These are phyloP conservation scores for Agrotis segetum DNA, from an alignment of 2,888 invertebrate species.

Conservation along the genomic window DNA sequence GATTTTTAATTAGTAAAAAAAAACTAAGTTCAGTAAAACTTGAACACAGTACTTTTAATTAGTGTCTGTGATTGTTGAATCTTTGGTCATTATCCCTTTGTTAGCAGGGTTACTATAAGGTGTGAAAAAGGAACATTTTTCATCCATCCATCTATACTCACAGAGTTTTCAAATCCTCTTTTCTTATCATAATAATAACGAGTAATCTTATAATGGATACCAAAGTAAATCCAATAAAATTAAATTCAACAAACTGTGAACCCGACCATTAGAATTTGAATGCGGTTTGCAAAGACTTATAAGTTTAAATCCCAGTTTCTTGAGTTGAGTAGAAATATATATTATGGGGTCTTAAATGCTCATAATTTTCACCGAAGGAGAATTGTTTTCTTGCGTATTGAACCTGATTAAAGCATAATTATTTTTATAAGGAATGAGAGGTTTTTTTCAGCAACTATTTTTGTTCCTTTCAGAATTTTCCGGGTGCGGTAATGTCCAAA, in stretches of 20 bases:
- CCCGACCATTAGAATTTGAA: conserved; percentile 13
- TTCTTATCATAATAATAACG: background rate
- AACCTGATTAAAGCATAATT: background rate
- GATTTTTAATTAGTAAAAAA: conserved; percentile 62
- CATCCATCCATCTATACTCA: too few relatives aligned
- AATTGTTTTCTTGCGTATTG: conserved; percentile 3
- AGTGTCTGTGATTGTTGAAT: conserved; percentile 7
- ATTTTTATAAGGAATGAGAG: background rate
- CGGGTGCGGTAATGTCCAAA: too few relatives aligned
- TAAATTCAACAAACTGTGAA: conserved; percentile 26
- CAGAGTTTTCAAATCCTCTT: too few relatives aligned
- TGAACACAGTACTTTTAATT: conserved; percentile 44
- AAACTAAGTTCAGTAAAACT: conserved; percentile 30
- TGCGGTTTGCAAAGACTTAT: conserved; percentile 23
- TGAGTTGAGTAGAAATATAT: conserved; percentile 21
- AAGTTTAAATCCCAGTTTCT: conserved; percentile 29
- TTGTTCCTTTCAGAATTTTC: too few relatives aligned
- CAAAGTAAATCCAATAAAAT: conserved; percentile 14
- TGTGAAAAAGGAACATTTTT: too few relatives aligned
- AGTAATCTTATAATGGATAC: conserved; percentile 21
- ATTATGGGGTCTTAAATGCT: conserved; percentile 13
- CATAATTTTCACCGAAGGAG: conserved; percentile 9
- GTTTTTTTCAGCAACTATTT: too few relatives aligned
- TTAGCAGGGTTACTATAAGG: too few relatives aligned
- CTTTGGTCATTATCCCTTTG: background rate